Conservation (phyloP, 2,113 vertebrate genomes). For the Acinonyx jubatus region DNA sequence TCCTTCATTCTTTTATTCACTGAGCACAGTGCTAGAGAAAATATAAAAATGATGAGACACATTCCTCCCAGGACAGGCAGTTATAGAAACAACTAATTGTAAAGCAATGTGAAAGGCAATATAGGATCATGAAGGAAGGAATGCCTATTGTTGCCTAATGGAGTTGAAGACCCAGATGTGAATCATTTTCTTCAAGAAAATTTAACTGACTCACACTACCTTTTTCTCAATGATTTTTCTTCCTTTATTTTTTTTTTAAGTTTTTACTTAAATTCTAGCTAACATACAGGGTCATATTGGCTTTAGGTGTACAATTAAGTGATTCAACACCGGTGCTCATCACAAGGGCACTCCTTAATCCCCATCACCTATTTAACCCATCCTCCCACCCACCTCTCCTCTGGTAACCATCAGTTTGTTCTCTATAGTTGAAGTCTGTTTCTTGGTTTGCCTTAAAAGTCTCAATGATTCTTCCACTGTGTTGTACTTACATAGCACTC, state of each 20-base stretch:
- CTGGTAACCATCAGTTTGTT: background rate
- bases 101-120: background rate
- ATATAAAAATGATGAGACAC: background rate
- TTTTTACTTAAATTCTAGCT: background rate
- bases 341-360: background rate
- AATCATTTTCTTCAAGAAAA: slow-evolving; percentile 27
- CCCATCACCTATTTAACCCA: background rate
- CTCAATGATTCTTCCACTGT: background rate
- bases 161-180: background rate
- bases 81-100: background rate
- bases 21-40: background rate
- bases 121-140: background rate
- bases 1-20: background rate
- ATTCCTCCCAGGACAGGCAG: background rate
- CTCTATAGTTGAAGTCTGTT: background rate
- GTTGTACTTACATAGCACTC: background rate
- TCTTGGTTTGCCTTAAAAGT: background rate
- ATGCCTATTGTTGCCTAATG: background rate
- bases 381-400: background rate
- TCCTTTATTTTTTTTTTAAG: background rate
- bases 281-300: background rate
- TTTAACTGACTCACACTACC: background rate
- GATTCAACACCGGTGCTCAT: background rate
- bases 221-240: background rate
- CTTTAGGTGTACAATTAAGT: background rate